Evolutionary conservation across 2,113 vertebrate species (phyloP).

Genomic region (Seriola dumerili): DNA sequence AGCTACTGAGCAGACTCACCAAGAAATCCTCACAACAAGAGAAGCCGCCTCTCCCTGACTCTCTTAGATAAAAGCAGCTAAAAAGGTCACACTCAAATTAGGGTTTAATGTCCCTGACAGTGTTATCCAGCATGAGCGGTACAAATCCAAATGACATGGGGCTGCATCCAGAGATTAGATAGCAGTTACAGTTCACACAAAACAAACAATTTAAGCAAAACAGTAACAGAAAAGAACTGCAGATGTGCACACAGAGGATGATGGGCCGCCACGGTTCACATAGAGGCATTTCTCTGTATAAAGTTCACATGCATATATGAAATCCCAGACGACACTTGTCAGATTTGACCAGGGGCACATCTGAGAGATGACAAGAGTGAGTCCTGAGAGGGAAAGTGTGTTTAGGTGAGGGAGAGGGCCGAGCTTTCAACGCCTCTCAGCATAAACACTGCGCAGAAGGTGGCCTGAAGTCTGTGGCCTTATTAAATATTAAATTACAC

Average conservation of each 20-base stretch:
- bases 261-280: background rate
- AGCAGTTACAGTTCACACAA: conserved; percentile 41
- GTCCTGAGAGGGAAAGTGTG: background rate
- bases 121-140: conserved; percentile 52
- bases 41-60: conserved; percentile 25
- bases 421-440: conserved; percentile 13
- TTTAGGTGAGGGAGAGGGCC: conserved; percentile 34
- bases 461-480: conserved; percentile 38
- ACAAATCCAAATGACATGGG: conserved; percentile 55
- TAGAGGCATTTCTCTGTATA: conserved; percentile 35
- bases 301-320: conserved; percentile 54
- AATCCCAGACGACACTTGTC: conserved; percentile 33
- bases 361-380: conserved; percentile 33
- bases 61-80: conserved; percentile 55
- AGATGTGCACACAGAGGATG: conserved; percentile 12
- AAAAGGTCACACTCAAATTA: conserved; percentile 73
- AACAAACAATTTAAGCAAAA: conserved; percentile 52
- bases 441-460: conserved; percentile 42
- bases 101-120: conserved; percentile 58
- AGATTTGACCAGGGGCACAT: conserved; percentile 19
- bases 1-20: conserved; percentile 29
- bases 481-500: conserved; percentile 75
- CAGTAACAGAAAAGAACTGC: conserved; percentile 4
- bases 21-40: conserved; percentile 44
- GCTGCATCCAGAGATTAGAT: conserved; percentile 63